Conservation (phyloP, 2,113 vertebrate species). For the Lagopus leucura region DNA sequence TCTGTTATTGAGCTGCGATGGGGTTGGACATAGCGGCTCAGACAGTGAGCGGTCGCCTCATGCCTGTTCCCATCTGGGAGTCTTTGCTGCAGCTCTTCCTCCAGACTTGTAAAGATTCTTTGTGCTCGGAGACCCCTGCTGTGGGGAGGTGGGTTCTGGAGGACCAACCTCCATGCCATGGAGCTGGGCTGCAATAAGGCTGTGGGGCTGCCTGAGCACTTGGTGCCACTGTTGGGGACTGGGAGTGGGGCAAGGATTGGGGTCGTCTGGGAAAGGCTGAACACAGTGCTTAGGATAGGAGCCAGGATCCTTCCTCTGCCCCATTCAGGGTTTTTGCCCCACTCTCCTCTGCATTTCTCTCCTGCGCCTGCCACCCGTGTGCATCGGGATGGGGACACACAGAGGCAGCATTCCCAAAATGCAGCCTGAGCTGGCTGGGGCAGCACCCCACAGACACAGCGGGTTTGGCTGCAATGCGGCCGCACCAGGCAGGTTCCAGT, state of each 20-base stretch:
- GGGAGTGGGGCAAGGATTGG: background rate
- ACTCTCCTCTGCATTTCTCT: rapidly evolving
- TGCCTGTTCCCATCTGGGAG: background rate
- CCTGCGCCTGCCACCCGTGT: background rate
- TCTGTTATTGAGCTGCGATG: background rate
- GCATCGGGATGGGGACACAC: rapidly evolving
- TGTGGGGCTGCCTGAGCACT: background rate
- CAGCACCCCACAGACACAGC: rapidly evolving
- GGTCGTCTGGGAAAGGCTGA: background rate
- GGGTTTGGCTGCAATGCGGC: background rate
- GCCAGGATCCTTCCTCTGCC: background rate
- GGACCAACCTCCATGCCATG: rapidly evolving
- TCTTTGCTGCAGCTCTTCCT: background rate
- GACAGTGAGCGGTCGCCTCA: rapidly evolving
- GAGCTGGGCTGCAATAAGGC: background rate
- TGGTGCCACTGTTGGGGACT: too few species aligned
- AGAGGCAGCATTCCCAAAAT: rapidly evolving
- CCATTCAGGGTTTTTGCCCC: rapidly evolving
- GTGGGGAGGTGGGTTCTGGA: rapidly evolving
- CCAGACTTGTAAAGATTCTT: background rate
- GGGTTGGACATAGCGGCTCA: background rate
- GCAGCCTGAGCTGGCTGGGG: background rate
- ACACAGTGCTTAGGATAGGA: background rate
- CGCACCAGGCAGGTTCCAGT: background rate
- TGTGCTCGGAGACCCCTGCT: background rate